Evolutionary conservation across 2,888 invertebrate species (phyloP).

Genomic region (Nemapogon koenigi): DNA sequence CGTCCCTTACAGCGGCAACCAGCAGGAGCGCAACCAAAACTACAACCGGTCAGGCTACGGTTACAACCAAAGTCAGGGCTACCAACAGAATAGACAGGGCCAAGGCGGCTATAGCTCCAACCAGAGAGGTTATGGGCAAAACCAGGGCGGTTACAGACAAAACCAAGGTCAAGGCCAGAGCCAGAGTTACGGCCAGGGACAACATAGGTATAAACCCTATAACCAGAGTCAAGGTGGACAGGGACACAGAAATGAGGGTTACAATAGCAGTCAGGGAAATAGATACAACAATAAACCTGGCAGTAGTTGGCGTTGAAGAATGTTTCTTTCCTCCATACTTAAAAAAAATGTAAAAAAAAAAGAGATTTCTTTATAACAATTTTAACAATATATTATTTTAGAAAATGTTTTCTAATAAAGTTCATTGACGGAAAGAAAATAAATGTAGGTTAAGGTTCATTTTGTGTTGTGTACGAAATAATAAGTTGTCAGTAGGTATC

Average conservation of each 20-base stretch:
- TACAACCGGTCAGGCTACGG: slow-evolving; percentile 12
- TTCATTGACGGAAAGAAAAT: background rate
- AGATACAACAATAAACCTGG: background rate
- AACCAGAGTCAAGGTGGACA: slow-evolving; percentile 14
- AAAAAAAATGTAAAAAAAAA: background rate
- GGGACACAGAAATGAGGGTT: slow-evolving; percentile 15
- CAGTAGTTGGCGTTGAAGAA: slow-evolving; percentile 2
- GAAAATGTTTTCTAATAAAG: background rate
- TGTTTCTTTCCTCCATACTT: background rate
- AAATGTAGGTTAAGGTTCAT: too few relatives aligned
- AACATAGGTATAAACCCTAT: slow-evolving; percentile 14
- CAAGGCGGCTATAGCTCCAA: slow-evolving; percentile 19
- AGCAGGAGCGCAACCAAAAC: slow-evolving; percentile 15
- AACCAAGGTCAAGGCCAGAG: slow-evolving; percentile 12
- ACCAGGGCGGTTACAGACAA: slow-evolving; percentile 15
- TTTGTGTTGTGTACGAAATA: too few relatives aligned
- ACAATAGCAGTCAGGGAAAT: slow-evolving; percentile 7
- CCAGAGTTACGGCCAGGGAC: slow-evolving; percentile 13
- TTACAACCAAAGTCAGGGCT: slow-evolving; percentile 12
- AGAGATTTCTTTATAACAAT: background rate
- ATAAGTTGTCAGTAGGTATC: too few relatives aligned
- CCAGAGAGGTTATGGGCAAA: slow-evolving; percentile 16
- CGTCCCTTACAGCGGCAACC: slow-evolving; percentile 11
- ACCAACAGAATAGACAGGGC: slow-evolving; percentile 18
- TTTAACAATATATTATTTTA: background rate